Conservation (phyloP, 2,113 vertebrate species). For the Piaya cayana region DNA sequence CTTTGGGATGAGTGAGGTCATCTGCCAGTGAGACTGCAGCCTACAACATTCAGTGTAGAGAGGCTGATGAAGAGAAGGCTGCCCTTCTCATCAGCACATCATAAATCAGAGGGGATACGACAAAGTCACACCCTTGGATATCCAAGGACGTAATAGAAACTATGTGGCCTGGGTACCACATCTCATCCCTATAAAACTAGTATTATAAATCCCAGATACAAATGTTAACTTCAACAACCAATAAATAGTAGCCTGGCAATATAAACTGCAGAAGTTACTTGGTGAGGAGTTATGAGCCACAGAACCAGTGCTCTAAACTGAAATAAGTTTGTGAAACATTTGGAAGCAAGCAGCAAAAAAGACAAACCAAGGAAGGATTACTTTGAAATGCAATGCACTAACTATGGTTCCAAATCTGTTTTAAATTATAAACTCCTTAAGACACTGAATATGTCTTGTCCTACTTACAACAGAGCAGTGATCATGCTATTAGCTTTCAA, state of each 20-base stretch:
- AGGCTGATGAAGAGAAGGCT: neutral
- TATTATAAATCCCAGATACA: neutral
- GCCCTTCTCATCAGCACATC: neutral
- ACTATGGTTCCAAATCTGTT: neutral
- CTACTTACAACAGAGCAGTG: neutral
- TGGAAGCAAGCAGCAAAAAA: neutral
- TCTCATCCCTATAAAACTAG: neutral
- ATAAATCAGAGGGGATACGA: neutral
- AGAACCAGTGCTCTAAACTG: neutral
- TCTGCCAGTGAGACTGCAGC: neutral
- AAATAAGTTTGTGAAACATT: neutral
- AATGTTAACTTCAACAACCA: neutral
- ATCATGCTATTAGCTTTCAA: neutral
- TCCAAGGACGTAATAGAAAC: neutral
- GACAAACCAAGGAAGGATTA: neutral
- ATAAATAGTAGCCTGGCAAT: neutral
- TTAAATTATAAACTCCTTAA: neutral
- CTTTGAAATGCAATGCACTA: neutral
- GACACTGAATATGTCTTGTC: neutral
- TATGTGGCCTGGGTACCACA: no score
- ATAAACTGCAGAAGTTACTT: neutral
- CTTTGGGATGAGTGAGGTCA: neutral
- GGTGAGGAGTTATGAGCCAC: neutral
- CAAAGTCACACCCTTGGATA: neutral
- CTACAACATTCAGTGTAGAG: neutral